phyloP scores from a whole-genome alignment of 1,140 invertebrate species.

The Pseudobourletiella spinata region DNA sequence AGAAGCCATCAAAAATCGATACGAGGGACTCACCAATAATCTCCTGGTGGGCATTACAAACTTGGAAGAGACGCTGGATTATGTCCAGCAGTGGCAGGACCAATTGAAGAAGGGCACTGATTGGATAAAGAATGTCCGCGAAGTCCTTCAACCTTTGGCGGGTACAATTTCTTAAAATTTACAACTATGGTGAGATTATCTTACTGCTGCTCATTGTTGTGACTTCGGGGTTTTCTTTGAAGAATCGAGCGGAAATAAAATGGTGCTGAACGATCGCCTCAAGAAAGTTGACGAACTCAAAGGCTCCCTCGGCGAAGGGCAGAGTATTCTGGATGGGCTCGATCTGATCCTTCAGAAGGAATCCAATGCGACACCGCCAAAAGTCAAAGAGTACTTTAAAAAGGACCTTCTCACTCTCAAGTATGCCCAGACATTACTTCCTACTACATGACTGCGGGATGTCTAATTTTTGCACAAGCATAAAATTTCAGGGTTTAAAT shows the following conservation, averaged over 20 bases:
- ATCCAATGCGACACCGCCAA: slow-evolving; percentile 52
- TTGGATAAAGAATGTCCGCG: slow-evolving; percentile 79
- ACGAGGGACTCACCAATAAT: slow-evolving; percentile 56
- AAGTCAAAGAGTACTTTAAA: slow-evolving; percentile 69
- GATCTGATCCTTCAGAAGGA: slow-evolving; percentile 58
- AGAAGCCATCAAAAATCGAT: slow-evolving; percentile 59
- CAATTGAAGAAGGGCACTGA: slow-evolving; percentile 74
- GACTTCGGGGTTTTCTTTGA: slow-evolving; percentile 35
- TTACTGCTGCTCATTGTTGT: no score
- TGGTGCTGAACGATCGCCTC: slow-evolving; percentile 59
- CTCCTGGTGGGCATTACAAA: slow-evolving; percentile 55
- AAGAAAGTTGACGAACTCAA: slow-evolving; percentile 65
- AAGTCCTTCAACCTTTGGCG: slow-evolving; percentile 51
- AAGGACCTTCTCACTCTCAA: slow-evolving; percentile 64
- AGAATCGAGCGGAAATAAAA: slow-evolving; percentile 73
- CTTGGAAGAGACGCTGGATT: slow-evolving; percentile 62
- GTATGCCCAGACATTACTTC: slow-evolving; percentile 39
- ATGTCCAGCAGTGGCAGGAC: slow-evolving; percentile 74
- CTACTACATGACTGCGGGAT: no score
- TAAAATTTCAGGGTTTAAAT: not conserved
- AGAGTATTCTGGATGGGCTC: slow-evolving; percentile 59
- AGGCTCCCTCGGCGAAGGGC: slow-evolving; percentile 62
- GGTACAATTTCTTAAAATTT: not conserved
- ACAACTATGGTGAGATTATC: no score
- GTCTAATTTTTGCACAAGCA: not conserved